Evolutionary conservation across 1,140 invertebrate genomes (phyloP), one percentile per base, ranked within the genome.

Genomic region (Aphelenchoides besseyi): DNA sequence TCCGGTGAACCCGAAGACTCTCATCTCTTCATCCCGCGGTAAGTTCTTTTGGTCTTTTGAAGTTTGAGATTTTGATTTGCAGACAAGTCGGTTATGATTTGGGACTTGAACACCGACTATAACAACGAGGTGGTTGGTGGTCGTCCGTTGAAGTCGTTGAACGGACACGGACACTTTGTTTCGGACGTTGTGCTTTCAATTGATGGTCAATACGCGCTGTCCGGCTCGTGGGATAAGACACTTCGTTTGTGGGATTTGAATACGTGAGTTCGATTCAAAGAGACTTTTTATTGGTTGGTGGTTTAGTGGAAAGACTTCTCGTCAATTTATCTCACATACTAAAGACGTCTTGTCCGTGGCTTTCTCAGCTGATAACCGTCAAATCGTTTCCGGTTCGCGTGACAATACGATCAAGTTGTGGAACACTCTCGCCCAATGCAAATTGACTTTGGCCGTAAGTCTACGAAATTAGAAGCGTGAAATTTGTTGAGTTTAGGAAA

Each of bases 381-480:
- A 99, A 88, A 99, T 99, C 87, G 95, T 99, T 3, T 98, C 95
- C 84, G 96, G 95, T 33, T 97, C 95, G 55, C 90, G 97, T 41
- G 97, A 99, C 88, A 97, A 95, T 86, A 96, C 94, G 70, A 98
- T 99, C 87, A 98, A 98, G 87, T 87, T 99, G 84, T 99, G 97
- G 97, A 99, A 99, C 86, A 99, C 96, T 3, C 89, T 99, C 75
- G 96, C 95, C 67, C 94, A 98, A 86, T 99, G 97, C 89, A 99
- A 99, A 87, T 98, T 98, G 87, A 98, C 96, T 52, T 97, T 99
- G 82, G 86, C 87, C 77, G 55, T 59, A 33, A 59, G 55, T 59
- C 32, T 23, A 48, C 12, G 41, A 59, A 28, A 5, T 59, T 18
- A 33, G 23, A 8, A 28, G 12, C 55, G 5, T 23, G 5, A 18